Percentiles rank a stretch among this genome's conserved stretches.
These are phyloP conservation scores for Epinotia bilunana DNA, from an alignment of 2,888 invertebrate species.

Conservation along the genomic window DNA sequence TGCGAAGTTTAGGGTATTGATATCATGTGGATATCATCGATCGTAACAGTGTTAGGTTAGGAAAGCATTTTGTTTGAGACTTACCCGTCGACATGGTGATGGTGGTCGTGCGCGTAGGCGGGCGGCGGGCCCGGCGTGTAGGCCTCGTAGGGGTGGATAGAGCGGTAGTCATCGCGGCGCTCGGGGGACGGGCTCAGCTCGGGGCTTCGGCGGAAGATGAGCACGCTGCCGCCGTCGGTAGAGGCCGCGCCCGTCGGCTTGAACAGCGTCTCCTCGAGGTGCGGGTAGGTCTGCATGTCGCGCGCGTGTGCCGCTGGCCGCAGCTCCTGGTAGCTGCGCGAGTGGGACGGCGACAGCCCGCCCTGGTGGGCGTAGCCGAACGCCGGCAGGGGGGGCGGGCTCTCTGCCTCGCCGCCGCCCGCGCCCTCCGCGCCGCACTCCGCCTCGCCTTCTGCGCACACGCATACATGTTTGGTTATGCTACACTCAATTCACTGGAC, in stretches of 20 bases:
- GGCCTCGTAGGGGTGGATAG: constrained; percentile 67
- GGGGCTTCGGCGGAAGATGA: constrained; percentile 71
- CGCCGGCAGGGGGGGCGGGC: constrained; percentile 72
- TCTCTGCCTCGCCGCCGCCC: constrained; percentile 60
- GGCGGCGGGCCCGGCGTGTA: constrained; percentile 65
- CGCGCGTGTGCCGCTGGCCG: constrained; percentile 73
- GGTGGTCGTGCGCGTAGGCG: constrained; percentile 68
- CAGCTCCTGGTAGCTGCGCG: constrained; percentile 82
- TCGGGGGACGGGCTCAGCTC: constrained; percentile 67
- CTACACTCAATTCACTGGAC: constrained; percentile 40
- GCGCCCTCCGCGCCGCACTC: constrained; percentile 56
- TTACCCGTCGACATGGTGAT: constrained; percentile 71
- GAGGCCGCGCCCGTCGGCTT: constrained; percentile 57
- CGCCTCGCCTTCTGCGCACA: constrained; percentile 74
- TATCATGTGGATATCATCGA: background rate
- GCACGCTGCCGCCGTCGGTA: constrained; percentile 68
- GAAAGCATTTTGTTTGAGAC: constrained; percentile 49
- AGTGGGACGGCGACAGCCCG: constrained; percentile 70
- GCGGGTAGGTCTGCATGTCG: constrained; percentile 79
- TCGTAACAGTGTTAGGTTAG: background rate
- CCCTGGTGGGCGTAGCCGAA: constrained; percentile 72
- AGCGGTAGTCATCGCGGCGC: constrained; percentile 71
- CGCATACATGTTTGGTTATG: constrained; percentile 53
- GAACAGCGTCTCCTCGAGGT: constrained; percentile 70
- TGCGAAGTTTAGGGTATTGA: background rate